phyloP scores from a whole-genome alignment of 2,888 invertebrate species.

The Pyrrhia umbra region DNA sequence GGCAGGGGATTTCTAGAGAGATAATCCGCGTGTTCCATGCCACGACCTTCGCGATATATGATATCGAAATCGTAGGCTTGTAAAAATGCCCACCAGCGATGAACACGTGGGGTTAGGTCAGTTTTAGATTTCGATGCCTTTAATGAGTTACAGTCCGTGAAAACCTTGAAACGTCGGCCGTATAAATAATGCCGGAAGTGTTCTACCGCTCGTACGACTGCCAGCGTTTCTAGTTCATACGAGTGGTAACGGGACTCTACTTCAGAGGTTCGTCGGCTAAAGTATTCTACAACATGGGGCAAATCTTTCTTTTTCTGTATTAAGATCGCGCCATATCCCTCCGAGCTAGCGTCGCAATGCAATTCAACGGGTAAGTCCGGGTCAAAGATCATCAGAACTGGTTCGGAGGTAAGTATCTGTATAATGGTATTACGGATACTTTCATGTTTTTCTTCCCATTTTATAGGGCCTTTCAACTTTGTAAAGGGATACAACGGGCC shows the following conservation, averaged over 20 bases:
- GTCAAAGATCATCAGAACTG: slow-evolving; percentile 4
- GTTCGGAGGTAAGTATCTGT: slow-evolving; percentile 8
- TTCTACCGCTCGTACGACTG: slow-evolving; percentile 22
- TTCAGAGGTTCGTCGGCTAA: neutral
- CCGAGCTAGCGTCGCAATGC: slow-evolving; percentile 6
- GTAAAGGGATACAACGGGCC: slow-evolving; percentile 55
- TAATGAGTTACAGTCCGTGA: slow-evolving; percentile 17
- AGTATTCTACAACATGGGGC: slow-evolving; percentile 18
- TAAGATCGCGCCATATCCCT: slow-evolving; percentile 23
- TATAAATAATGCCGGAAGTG: slow-evolving; percentile 30
- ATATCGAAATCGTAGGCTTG: slow-evolving; percentile 46
- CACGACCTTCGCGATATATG: slow-evolving; percentile 47
- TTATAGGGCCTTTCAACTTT: slow-evolving; percentile 16
- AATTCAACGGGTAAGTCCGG: too few species aligned
- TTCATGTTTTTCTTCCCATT: slow-evolving; percentile 43
- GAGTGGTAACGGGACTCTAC: slow-evolving; percentile 23
- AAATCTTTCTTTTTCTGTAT: slow-evolving; percentile 4
- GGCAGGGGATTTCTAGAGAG: slow-evolving; percentile 51
- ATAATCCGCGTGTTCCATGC: slow-evolving; percentile 61
- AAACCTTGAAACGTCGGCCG: slow-evolving; percentile 10
- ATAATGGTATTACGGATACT: slow-evolving; percentile 24
- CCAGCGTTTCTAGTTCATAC: slow-evolving; percentile 22
- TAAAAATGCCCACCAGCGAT: too few species aligned
- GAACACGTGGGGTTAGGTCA: slow-evolving; percentile 16
- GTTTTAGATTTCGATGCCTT: slow-evolving; percentile 24